phyloP scores from a whole-genome alignment of 2,888 invertebrate species.

The Kuschelorhynchus macadamiae region DNA sequence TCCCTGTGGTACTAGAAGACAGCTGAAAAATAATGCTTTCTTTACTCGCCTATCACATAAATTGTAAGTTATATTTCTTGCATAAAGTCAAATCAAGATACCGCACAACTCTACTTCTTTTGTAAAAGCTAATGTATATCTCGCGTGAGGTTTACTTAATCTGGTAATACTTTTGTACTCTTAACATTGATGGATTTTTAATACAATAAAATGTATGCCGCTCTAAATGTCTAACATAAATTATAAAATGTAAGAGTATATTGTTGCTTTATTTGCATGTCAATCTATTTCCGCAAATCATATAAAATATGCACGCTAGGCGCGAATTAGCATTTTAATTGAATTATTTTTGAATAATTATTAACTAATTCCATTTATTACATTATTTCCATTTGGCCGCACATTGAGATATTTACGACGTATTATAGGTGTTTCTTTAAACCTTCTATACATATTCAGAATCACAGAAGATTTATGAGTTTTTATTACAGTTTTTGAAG shows the following conservation, averaged over 20 bases:
- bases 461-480: conserved; percentile 2
- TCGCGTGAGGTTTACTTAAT: conserved; percentile 38
- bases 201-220: conserved; percentile 8
- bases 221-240: conserved; percentile 6
- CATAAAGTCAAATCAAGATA: conserved; percentile 41
- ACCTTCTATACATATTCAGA: neutral
- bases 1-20: conserved; percentile 7
- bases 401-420: conserved; percentile 18
- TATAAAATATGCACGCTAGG: conserved; percentile 19
- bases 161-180: conserved; percentile 34
- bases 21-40: conserved; percentile 18
- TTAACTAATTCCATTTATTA: conserved; percentile 31
- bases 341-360: conserved; percentile 34
- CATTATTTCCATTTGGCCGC: conserved; percentile 28
- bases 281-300: conserved; percentile 31
- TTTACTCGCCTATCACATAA: conserved; percentile 6
- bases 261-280: conserved; percentile 13
- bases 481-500: neutral
- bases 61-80: conserved; percentile 34
- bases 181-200: conserved; percentile 36
- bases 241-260: conserved; percentile 13
- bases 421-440: conserved; percentile 4
- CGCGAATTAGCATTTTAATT: conserved; percentile 35
- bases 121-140: conserved; percentile 32
- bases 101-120: conserved; percentile 28